Evolutionary conservation across 2,888 invertebrate genomes (phyloP), one percentile per base, ranked within the genome.

Genomic region (Philereme transversata): DNA sequence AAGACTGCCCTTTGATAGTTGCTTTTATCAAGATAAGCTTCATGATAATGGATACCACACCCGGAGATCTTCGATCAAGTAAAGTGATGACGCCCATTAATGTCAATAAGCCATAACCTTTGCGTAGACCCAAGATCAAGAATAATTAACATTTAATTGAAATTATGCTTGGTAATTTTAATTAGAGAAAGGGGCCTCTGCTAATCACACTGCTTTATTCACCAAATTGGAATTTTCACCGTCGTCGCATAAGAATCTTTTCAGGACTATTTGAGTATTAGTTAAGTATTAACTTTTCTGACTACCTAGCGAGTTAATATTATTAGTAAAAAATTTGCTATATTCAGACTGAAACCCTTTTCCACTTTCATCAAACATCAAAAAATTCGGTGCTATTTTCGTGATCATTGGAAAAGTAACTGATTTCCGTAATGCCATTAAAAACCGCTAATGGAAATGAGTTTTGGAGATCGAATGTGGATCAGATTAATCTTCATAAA

Each of bases 21-120:
- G 44, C 40, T 40, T 40, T 55, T 60, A 69, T 68, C 64, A 55
- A 66, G 56, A 62, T 60, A 54, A 68, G 40, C 40, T 40, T 47
- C 65, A 61, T 60, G 65, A 57, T 59, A 59, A 56, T 54, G 50
- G 53, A 22, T 40, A 58, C 72, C 75, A 44, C 75, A 55, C 75
- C 75, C 57, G 60, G 54, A 56, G 22, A 45, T 36, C 44, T 47
- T 65, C 44, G 59, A 64, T 64, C 57, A 48, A 46, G 50, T 64
- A 70, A 70, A 67, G 71, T 64, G 66, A 65, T 60, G 70, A 70
- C 72, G 67, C 71, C 73, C 64, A 54, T 62, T 56, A 63, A 74
- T 69, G 76, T 73, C 73, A 69, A 53, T 47, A 72, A 66, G 60
- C 41, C 59, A 51, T 57, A 61, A 67, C 63, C 52, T 69, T 69